These are phyloP conservation scores for Champsocephalus gunnari DNA, from an alignment of 2,797 vertebrate species.

Conservation along the genomic window DNA sequence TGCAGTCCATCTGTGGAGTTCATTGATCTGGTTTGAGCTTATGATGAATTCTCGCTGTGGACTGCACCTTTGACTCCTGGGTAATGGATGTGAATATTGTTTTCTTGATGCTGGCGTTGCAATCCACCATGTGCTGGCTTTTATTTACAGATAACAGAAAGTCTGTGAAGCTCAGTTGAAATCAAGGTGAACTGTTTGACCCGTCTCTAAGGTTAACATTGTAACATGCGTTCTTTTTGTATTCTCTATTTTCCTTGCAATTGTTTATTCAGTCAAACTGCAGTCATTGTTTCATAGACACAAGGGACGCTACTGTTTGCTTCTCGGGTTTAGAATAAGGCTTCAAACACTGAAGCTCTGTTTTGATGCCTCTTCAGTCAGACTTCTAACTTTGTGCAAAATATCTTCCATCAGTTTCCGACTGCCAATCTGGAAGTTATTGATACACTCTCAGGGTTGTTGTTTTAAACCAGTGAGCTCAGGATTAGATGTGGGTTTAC, in stretches of 20 bases:
- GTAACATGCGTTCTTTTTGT: background rate
- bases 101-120: background rate
- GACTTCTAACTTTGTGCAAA: slow-evolving; percentile 2
- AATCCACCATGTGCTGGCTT: background rate
- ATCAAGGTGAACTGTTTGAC: background rate
- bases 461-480: background rate
- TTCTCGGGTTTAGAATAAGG: background rate
- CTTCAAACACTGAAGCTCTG: background rate
- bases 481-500: background rate
- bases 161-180: background rate
- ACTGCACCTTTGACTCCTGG: background rate
- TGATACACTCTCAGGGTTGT: background rate
- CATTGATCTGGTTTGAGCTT: slow-evolving; percentile 1
- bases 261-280: background rate
- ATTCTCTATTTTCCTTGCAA: background rate
- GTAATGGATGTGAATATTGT: background rate
- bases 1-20: background rate
- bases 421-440: background rate
- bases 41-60: background rate
- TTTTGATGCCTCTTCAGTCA: background rate
- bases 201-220: too few species aligned
- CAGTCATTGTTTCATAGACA: background rate
- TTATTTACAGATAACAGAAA: background rate
- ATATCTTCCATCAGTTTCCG: too few species aligned
- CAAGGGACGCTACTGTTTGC: background rate